phyloP scores from a whole-genome alignment of 2,797 vertebrate species.

The Smutsia gigantea region DNA sequence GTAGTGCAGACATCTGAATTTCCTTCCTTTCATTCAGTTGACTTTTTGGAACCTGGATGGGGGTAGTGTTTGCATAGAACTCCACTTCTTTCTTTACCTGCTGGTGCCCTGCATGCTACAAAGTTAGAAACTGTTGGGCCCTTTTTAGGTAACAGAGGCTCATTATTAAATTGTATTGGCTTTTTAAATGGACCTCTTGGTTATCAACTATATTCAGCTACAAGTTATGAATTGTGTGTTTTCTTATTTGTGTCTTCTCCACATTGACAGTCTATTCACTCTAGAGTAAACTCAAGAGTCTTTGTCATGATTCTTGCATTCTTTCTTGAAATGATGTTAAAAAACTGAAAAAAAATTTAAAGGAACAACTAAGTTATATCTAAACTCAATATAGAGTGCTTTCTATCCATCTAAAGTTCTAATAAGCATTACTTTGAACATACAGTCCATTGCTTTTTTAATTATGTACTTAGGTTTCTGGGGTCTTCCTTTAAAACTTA shows the following conservation, averaged over 20 bases:
- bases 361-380: conserved; percentile 18
- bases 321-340: conserved; percentile 43
- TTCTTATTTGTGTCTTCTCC: conserved; percentile 38
- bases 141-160: conserved; percentile 8
- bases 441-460: conserved; percentile 1
- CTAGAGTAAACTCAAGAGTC: conserved; percentile 27
- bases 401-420: conserved; percentile 16
- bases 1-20: neutral
- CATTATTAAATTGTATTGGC: conserved; percentile 6
- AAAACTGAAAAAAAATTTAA: neutral
- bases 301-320: conserved; percentile 46
- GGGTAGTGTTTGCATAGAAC: neutral
- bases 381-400: conserved; percentile 8
- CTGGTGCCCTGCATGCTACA: neutral
- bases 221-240: neutral
- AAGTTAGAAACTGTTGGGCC: conserved; percentile 4
- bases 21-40: neutral
- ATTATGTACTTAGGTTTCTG: conserved; percentile 37
- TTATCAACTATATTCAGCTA: conserved; percentile 14
- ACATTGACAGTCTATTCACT: neutral
- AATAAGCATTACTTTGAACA: neutral
- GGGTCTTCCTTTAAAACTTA: conserved; percentile 65
- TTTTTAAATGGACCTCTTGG: neutral
- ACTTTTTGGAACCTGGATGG: neutral
- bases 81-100: neutral